Evolutionary conservation across 2,888 invertebrate genomes (phyloP).

Genomic region (Adineta ricciae): DNA sequence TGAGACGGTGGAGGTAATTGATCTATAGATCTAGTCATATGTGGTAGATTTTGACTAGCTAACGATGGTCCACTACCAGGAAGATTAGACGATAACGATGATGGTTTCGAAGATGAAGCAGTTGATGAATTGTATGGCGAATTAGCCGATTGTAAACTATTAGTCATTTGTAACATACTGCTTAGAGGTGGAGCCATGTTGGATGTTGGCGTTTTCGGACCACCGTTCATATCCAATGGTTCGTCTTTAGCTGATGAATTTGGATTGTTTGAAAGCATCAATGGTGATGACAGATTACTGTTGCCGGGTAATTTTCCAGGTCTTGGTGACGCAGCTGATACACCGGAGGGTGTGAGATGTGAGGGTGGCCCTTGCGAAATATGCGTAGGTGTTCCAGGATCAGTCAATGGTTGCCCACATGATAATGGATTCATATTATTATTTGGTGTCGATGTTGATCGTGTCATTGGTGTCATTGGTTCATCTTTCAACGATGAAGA

Average conservation of each 20-base stretch:
- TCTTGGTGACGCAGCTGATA: not conserved
- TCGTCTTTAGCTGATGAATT: not conserved
- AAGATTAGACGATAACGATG: not conserved
- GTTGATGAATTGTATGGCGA: not conserved
- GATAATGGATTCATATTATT: not conserved
- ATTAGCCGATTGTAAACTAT: constrained; percentile 18
- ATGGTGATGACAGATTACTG: constrained; percentile 17
- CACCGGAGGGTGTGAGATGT: not conserved
- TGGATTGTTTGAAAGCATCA: not conserved
- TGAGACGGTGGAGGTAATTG: not conserved
- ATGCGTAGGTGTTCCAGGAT: not conserved
- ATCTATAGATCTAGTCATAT: not conserved
- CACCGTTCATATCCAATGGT: not conserved
- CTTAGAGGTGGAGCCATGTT: constrained; percentile 26
- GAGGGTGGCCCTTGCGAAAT: not conserved
- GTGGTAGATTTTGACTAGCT: not conserved
- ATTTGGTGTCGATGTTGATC: not conserved
- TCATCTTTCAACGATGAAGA: not conserved
- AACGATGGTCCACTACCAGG: not conserved
- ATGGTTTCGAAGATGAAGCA: not conserved
- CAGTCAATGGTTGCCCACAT: not conserved
- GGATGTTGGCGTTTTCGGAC: constrained; percentile 15
- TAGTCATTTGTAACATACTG: constrained; percentile 34
- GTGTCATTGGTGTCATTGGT: not conserved
- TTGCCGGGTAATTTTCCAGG: not conserved